Evolutionary conservation across 2,888 invertebrate species (phyloP), one percentile per base, ranked within the genome.

Genomic region (Dryocosmus kuriphilus): DNA sequence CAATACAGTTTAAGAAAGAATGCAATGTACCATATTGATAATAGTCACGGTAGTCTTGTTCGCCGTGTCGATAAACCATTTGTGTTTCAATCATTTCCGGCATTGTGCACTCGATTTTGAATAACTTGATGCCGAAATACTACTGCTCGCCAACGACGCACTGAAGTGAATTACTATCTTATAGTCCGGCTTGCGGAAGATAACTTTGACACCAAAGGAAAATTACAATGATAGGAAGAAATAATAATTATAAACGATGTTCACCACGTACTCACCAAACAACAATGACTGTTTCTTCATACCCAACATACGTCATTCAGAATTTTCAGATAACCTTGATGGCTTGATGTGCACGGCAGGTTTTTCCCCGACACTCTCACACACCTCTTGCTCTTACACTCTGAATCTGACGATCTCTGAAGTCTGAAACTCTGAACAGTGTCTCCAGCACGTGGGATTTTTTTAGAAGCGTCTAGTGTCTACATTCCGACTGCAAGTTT

Each of bases 321-420:
- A n/a, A n/a, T n/a, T 2, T 51, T n/a, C n/a, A n/a, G n/a, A n/a
- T 7, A 7, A 19, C 38, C 11, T 11, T 38, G 46, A n/a, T 51
- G n/a, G 14, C 11, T 11, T 38, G 46, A n/a, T 51, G n/a, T n/a
- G 7, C 19, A 19, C n/a, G 2, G 9, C 51, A n/a, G 51, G 51
- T 51, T 51, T n/a, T 51, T 51, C 51, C 51, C 51, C 51, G 51
- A 51, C n/a, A n/a, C n/a, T n/a, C n/a, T n/a, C n/a, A n/a, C n/a
- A n/a, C n/a, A n/a, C n/a, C n/a, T n/a, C n/a, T n/a, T n/a, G n/a
- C n/a, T n/a, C n/a, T n/a, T n/a, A n/a, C n/a, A n/a, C n/a, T n/a
- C n/a, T n/a, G n/a, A n/a, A n/a, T n/a, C n/a, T n/a, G n/a, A n/a
- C n/a, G n/a, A n/a, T n/a, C n/a, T n/a, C n/a, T n/a, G n/a, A n/a